A percentile compares a stretch with the other conserved stretches of the same genome.
Conservation (phyloP, 37 sponge, comb jelly and placozoan species). For the Tethya wilhelma region DNA sequence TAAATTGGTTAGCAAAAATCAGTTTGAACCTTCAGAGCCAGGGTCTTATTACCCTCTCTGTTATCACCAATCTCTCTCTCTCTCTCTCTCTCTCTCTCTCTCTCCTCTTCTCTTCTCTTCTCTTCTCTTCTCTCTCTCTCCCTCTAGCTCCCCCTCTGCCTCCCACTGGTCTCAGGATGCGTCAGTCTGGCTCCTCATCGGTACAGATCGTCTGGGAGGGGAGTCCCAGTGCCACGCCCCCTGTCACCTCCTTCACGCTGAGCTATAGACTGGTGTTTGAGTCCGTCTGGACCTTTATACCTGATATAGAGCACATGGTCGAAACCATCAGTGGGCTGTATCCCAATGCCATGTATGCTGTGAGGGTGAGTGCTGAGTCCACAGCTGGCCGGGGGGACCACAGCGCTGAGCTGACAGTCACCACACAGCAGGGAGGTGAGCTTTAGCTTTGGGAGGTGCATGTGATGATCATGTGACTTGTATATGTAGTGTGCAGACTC, state of each 20-base stretch:
- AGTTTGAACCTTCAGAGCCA: neutral
- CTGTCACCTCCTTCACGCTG: neutral
- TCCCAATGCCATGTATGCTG: constrained; percentile 25
- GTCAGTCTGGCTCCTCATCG: neutral
- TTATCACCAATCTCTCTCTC: no score
- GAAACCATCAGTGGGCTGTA: constrained; percentile 16
- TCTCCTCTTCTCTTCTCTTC: neutral
- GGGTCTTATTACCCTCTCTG: no score
- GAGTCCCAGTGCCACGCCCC: neutral
- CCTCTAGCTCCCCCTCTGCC: constrained; percentile 27
- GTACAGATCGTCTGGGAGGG: neutral
- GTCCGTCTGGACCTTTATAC: neutral
- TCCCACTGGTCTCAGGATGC: neutral
- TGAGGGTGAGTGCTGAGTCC: no score
- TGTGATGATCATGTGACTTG: no score
- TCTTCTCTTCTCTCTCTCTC: neutral
- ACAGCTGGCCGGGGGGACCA: no score
- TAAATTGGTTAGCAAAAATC: neutral
- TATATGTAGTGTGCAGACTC: no score
- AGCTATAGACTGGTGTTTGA: constrained; percentile 16
- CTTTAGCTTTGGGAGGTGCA: no score
- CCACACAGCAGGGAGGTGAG: no score
- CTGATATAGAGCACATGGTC: neutral
- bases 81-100: no score
- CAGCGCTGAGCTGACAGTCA: no score